Base-by-base conservation (phyloP, 2,888 invertebrate genomes). In the Nomada hirtipes region DNA sequence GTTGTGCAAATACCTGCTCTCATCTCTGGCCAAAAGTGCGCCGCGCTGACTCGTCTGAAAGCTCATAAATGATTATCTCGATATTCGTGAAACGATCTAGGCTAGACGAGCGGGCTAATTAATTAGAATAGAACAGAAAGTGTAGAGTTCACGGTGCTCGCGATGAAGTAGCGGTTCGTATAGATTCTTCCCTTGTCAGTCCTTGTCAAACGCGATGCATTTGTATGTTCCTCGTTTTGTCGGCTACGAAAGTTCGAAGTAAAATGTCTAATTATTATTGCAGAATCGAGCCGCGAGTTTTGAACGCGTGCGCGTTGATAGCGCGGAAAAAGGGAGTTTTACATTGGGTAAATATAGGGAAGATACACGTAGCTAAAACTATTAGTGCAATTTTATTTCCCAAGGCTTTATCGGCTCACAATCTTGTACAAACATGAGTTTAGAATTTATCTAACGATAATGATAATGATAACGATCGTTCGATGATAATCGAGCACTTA, bases 11-110 rank as follows among this genome's bases (percentile, higher is more conserved):
- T 13, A n/a, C 26, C 11, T 18, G 10, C n/a, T n/a, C 3, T 73
- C 36, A 36, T 36, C 36, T 60, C n/a, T 72, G 44, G 60, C 64
- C 70, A 67, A 75, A 80, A 72, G 57, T 63, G 67, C 64, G 57
- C 73, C 26, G 61, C 61, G 64, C 73, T 81, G 60, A 78, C 81
- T 76, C 71, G 65, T 76, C 71, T 65, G 69, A 55, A 71, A 73
- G 65, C 65, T 68, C 77, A 64, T 76, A 65, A 61, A 76, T 64
- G 72, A 29, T 83, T 70, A 80, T 83, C 79, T 83, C 73, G 73
- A 84, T 76, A 76, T 84, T 70, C 68, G 75, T 63, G 71, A 65
- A 86, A 76, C 73, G 78, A 72, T 83, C 82, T 83, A 80, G 47
- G 60, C 70, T 67, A 75, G 63, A 68, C 61, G 57, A 57, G 26